Conservation (phyloP, 2,113 vertebrate genomes). For the Heterochromis multidens region DNA sequence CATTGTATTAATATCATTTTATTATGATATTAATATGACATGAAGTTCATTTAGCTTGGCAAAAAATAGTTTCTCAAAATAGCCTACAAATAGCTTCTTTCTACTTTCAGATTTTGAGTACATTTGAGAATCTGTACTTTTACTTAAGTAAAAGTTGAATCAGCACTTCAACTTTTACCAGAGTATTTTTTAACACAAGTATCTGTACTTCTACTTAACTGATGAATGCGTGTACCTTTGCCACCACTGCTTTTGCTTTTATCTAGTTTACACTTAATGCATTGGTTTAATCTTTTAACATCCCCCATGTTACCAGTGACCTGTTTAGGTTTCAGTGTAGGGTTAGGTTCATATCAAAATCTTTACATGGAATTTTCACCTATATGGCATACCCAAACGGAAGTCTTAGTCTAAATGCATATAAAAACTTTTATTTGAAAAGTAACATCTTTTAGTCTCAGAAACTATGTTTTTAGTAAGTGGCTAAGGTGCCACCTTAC, state of each 20-base stretch:
- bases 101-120: no score
- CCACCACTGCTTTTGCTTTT: not conserved
- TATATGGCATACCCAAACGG: not conserved
- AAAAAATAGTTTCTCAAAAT: no score
- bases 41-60: no score
- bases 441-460: not conserved
- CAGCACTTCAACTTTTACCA: no score
- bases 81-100: no score
- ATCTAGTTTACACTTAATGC: not conserved
- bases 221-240: not conserved
- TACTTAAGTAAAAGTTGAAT: no score
- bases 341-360: not conserved
- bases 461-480: not conserved
- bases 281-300: not conserved
- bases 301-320: not conserved
- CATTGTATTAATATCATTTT: no score
- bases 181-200: no score
- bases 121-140: no score
- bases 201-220: not conserved
- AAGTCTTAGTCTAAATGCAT: not conserved
- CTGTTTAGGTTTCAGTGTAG: not conserved
- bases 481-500: not conserved
- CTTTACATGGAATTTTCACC: not conserved
- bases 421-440: not conserved
- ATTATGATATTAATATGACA: no score